phyloP scores from a whole-genome alignment of 1,140 invertebrate genomes.

The Tenebrio molitor region DNA sequence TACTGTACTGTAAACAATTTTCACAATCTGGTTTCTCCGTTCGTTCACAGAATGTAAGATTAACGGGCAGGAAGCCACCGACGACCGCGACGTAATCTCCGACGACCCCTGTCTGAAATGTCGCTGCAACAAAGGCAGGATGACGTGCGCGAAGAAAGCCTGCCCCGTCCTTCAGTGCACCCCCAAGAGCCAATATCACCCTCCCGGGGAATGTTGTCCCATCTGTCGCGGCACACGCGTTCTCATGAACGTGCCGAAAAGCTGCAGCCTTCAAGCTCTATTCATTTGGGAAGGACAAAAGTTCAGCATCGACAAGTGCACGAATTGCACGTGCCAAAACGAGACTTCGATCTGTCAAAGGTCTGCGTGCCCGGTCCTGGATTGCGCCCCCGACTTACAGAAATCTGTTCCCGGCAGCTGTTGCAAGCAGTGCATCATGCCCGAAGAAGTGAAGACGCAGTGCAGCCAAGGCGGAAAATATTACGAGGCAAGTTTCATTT shows the following conservation, averaged over 20 bases:
- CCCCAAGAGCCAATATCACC: slow-evolving; percentile 73
- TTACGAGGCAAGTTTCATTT: slow-evolving; percentile 74
- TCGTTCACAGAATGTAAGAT: slow-evolving; percentile 85
- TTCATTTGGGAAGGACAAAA: slow-evolving; percentile 72
- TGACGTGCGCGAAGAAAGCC: slow-evolving; percentile 86
- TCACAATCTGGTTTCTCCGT: too few species aligned
- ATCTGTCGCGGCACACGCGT: slow-evolving; percentile 73
- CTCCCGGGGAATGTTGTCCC: slow-evolving; percentile 87
- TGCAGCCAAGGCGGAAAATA: slow-evolving; percentile 75
- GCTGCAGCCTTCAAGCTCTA: slow-evolving; percentile 79
- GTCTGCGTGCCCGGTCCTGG: slow-evolving; percentile 84
- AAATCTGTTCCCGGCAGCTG: slow-evolving; percentile 77
- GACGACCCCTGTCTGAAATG: slow-evolving; percentile 91
- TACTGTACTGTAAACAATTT: too few species aligned
- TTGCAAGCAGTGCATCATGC: slow-evolving; percentile 77
- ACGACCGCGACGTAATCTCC: slow-evolving; percentile 82
- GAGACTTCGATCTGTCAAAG: slow-evolving; percentile 83
- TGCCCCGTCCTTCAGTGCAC: slow-evolving; percentile 89
- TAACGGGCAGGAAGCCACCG: slow-evolving; percentile 76
- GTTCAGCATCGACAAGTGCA: slow-evolving; percentile 83
- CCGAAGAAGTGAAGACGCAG: slow-evolving; percentile 74
- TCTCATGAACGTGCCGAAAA: slow-evolving; percentile 65
- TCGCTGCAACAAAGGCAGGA: slow-evolving; percentile 79
- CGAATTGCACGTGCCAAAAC: slow-evolving; percentile 84
- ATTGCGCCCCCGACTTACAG: slow-evolving; percentile 81